A percentile compares a stretch with the other conserved stretches of the same genome.
Conservation (phyloP, 2,113 vertebrate species). For the Caranx ignobilis region DNA sequence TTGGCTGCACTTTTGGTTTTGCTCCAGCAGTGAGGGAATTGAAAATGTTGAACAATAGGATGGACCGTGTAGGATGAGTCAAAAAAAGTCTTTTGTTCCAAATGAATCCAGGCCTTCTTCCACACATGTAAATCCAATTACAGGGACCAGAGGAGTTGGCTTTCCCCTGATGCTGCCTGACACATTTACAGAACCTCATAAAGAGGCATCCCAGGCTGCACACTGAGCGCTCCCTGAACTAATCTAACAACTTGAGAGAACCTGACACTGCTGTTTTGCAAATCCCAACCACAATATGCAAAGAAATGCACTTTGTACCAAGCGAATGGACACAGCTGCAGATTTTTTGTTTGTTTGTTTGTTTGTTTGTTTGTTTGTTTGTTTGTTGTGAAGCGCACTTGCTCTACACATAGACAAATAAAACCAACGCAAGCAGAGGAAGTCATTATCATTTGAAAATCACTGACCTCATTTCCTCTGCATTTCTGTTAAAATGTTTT, state of each 20-base stretch:
- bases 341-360: neutral
- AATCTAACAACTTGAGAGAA: conserved; percentile 32
- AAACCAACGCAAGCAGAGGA: conserved; percentile 16
- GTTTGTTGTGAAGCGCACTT: neutral
- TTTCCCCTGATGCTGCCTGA: conserved; percentile 65
- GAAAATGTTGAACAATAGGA: conserved; percentile 24
- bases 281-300: conserved; percentile 25
- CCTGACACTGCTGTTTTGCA: neutral
- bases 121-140: conserved; percentile 70
- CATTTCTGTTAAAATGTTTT: conserved; percentile 8
- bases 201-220: conserved; percentile 39
- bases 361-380: no score
- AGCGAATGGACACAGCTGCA: conserved; percentile 2
- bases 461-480: conserved; percentile 31
- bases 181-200: conserved; percentile 58
- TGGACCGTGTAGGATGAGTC: conserved; percentile 13
- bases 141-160: conserved; percentile 48
- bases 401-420: neutral
- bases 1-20: neutral
- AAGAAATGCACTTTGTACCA: conserved; percentile 26
- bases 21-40: neutral
- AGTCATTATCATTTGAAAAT: conserved; percentile 37
- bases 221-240: conserved; percentile 18
- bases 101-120: conserved; percentile 55
- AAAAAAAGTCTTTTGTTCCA: conserved; percentile 51